These are phyloP conservation scores for Hyles lineata DNA, from an alignment of 2,888 invertebrate species.

Conservation along the genomic window DNA sequence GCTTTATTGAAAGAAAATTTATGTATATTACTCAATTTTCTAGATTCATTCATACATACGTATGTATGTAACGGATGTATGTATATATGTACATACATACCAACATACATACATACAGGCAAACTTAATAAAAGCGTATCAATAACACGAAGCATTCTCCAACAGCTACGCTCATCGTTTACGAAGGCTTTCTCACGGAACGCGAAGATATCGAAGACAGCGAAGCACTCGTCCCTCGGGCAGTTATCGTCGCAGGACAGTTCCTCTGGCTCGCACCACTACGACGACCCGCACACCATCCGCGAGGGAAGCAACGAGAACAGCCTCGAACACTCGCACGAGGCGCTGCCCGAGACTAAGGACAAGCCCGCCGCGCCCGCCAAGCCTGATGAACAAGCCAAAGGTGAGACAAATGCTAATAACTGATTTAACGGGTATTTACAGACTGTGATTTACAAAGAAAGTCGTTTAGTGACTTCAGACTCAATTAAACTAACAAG, in stretches of 20 bases:
- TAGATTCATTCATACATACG: no score
- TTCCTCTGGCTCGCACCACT: slow-evolving; percentile 80
- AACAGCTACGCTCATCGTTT: slow-evolving; percentile 95
- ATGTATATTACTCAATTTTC: no score
- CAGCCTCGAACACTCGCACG: slow-evolving; percentile 82
- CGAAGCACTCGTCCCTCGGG: slow-evolving; percentile 82
- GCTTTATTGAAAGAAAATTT: no score
- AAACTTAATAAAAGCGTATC: no score
- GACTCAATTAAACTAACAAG: no score
- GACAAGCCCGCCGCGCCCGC: slow-evolving; percentile 64
- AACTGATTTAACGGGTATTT: no score
- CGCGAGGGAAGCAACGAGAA: slow-evolving; percentile 82
- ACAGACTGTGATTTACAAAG: no score
- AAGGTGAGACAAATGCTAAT: slow-evolving; percentile 62
- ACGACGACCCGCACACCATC: slow-evolving; percentile 81
- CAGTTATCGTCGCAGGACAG: slow-evolving; percentile 83
- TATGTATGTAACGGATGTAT: no score
- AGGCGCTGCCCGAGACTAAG: slow-evolving; percentile 71
- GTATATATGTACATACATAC: no score
- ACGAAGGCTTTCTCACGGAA: slow-evolving; percentile 98
- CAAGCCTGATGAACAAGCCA: slow-evolving; percentile 74
- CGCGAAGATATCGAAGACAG: slow-evolving; percentile 90
- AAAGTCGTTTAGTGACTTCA: no score
- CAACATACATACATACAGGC: no score
- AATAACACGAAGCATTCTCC: neutral